Evolutionary conservation across 2,113 vertebrate genomes (phyloP).

Genomic region (Clarias magur): DNA sequence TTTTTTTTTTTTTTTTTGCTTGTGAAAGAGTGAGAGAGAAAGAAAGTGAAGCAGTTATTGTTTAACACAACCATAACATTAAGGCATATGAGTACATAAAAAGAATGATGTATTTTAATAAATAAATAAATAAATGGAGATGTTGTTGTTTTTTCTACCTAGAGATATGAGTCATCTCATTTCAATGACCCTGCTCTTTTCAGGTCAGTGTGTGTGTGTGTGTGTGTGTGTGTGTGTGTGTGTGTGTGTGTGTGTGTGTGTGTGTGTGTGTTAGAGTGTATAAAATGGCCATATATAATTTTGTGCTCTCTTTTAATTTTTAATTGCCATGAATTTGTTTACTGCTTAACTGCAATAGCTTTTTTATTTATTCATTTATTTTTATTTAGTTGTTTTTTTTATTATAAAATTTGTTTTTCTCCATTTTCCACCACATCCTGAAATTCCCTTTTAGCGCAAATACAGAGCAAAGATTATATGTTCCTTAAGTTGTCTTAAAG

Average conservation of each 20-base stretch:
- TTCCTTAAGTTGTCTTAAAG: background rate
- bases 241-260: slow-evolving; percentile 5
- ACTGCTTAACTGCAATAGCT: background rate
- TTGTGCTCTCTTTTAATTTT: background rate
- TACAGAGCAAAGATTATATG: background rate
- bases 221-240: slow-evolving; percentile 1
- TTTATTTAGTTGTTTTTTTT: too few species aligned
- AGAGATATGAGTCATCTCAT: background rate
- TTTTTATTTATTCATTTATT: too few species aligned
- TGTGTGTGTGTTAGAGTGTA: background rate
- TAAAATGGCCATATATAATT: background rate
- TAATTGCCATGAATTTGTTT: background rate
- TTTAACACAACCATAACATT: background rate
- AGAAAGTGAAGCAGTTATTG: background rate
- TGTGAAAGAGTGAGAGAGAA: background rate
- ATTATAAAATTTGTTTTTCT: too few species aligned
- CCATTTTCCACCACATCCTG: background rate
- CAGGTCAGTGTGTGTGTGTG: slow-evolving; percentile 22
- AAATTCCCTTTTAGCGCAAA: background rate
- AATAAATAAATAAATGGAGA: background rate
- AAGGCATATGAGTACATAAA: background rate
- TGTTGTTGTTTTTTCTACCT: background rate
- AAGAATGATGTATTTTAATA: background rate
- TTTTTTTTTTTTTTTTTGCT: background rate
- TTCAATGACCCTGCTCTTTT: background rate